Evolutionary conservation across 2,113 vertebrate species (phyloP), one percentile per base, ranked within the genome.

Genomic region (Greenwoodochromis staneri): DNA sequence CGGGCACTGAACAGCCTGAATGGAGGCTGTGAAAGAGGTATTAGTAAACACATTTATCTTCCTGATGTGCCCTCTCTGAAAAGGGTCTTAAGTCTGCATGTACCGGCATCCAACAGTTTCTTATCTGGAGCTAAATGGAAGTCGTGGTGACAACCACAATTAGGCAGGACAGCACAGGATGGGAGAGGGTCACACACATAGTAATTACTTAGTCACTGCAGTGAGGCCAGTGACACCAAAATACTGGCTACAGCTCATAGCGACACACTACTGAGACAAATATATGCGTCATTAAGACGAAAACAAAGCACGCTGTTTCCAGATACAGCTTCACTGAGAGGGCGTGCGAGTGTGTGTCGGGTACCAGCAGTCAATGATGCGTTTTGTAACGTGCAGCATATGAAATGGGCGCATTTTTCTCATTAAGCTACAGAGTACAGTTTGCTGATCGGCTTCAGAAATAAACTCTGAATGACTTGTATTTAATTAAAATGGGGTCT

Each of bases 91-190:
- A 94, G 93, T 93, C 94, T 89, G 87, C 91, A 42, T 94, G 92
- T 89, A 90, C 95, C 34, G 71, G 82, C 88, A 89, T 76, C 89
- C 90, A 95, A 93, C 87, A 92, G 95, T 95, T 97, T 94, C 96
- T 97, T 97, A 97, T 97, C 95, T 94, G 93, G 90, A 85, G 95
- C 96, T 97, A 97, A 94, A 97, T 96, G 96, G 97, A 96, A 97
- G 96, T 93, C 80, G 95, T 94, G 94, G 96, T 88, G 96, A 97
- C 96, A 97, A 94, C 94, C 96, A 94, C 96, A 97, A 97, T 98
- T 97, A 97, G 90, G 85, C 87, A 69, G 87, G 85, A 93, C 91
- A 86, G 91, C 85, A 61, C 82, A 80, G 89, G 83, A 92, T 63
- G 85, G 94, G 93, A 96, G 94, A 95, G 97, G 97, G 97, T 93